phyloP scores from a whole-genome alignment of 2,888 invertebrate species.

The Loripinus fragilis region DNA sequence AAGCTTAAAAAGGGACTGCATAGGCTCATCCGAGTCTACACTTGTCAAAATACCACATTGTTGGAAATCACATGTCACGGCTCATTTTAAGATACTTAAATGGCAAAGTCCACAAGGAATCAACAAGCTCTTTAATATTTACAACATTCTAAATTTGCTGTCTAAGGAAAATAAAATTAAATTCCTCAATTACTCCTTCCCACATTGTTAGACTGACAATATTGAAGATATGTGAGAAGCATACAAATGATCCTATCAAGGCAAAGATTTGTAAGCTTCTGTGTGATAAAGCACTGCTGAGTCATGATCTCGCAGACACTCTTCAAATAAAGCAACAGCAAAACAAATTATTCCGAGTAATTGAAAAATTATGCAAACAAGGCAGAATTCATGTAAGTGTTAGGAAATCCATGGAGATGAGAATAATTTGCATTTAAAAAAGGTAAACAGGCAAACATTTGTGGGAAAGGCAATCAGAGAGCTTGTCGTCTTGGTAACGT shows the following conservation, averaged over 20 bases:
- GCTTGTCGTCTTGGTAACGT: no score
- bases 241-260: not conserved
- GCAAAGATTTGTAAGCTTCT: not conserved
- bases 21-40: no score
- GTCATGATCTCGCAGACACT: not conserved
- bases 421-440: conserved; percentile 9
- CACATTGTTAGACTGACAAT: conserved; percentile 7
- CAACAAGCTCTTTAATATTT: not conserved
- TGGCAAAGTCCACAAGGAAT: not conserved
- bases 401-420: not conserved
- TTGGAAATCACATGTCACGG: no score
- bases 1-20: no score
- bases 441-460: conserved; percentile 6
- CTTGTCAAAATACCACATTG: no score
- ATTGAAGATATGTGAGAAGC: not conserved
- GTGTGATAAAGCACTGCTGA: conserved; percentile 10
- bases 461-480: conserved; percentile 15
- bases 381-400: not conserved
- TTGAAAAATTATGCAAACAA: conserved; percentile 21
- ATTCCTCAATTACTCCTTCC: conserved; percentile 2
- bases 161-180: conserved; percentile 9
- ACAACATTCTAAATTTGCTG: conserved; percentile 4
- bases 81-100: not conserved
- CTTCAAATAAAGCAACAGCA: not conserved
- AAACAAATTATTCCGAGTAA: conserved; percentile 6